Conservation (phyloP, 2,797 vertebrate genomes). For the Xiphorhynchus erythropygius region DNA sequence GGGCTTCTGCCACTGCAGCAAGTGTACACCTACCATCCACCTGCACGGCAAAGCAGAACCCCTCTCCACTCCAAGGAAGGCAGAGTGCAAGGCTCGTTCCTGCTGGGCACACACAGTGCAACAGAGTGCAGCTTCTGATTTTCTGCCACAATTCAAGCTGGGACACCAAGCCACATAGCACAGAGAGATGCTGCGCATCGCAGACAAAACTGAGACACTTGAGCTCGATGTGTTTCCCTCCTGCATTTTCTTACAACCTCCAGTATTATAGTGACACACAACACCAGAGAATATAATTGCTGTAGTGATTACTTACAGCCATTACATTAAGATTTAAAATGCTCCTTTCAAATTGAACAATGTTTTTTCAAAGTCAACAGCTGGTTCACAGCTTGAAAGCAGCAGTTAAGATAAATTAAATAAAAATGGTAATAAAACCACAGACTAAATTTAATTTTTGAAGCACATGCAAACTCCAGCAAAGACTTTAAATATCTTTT, state of each 20-base stretch:
- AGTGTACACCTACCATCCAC: background rate
- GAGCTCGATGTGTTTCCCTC: background rate
- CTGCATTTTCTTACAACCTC: background rate
- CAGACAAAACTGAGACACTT: background rate
- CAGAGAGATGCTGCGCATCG: background rate
- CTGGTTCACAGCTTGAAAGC: slow-evolving; percentile 82
- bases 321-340: slow-evolving; percentile 78
- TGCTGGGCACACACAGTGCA: background rate
- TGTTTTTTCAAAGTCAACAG: slow-evolving; percentile 82
- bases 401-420: slow-evolving; percentile 83
- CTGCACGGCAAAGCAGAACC: background rate
- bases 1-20: background rate
- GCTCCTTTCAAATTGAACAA: slow-evolving; percentile 80
- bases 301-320: slow-evolving; percentile 75
- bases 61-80: background rate
- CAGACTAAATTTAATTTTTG: slow-evolving; percentile 80
- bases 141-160: background rate
- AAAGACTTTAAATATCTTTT: slow-evolving; percentile 64
- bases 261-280: background rate
- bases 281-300: slow-evolving; percentile 50
- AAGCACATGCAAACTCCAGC: slow-evolving; percentile 64
- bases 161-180: background rate
- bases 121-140: background rate
- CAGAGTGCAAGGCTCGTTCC: background rate
- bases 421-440: slow-evolving; percentile 83